Evolutionary conservation across 2,113 vertebrate genomes (phyloP).

Genomic region (Muntiacus reevesi): DNA sequence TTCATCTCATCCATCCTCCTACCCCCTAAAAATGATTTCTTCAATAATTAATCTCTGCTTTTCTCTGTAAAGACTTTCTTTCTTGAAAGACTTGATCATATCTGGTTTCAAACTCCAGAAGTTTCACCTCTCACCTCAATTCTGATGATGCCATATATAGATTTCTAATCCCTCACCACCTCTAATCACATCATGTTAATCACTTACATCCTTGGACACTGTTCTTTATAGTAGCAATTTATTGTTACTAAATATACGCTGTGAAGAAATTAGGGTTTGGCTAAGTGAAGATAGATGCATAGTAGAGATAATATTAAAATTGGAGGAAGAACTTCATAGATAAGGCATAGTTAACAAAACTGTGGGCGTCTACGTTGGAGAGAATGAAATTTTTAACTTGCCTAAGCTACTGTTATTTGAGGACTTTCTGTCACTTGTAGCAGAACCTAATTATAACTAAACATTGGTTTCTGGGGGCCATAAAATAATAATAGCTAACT

Average conservation of each 20-base stretch:
- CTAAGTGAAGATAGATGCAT: background rate
- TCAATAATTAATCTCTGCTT: background rate
- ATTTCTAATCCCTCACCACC: background rate
- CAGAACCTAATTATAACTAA: background rate
- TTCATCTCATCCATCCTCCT: background rate
- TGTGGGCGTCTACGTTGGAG: background rate
- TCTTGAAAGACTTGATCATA: background rate
- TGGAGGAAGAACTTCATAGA: background rate
- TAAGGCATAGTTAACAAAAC: background rate
- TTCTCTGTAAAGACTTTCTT: background rate
- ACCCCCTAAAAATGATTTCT: background rate
- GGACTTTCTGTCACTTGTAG: background rate
- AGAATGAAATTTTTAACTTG: background rate
- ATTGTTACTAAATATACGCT: background rate
- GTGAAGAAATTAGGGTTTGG: background rate
- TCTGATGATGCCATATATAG: background rate
- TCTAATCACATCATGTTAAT: background rate
- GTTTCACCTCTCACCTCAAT: background rate
- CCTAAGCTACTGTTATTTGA: background rate
- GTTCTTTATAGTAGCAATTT: constrained; percentile 29
- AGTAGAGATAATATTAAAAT: background rate
- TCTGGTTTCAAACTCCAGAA: background rate
- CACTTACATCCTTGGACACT: background rate
- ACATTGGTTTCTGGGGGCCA: background rate
- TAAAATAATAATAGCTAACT: background rate